A percentile compares a stretch with the other conserved stretches of the same genome.
phyloP scores from a whole-genome alignment of 2,113 vertebrate species.

The Tinamus guttatus region DNA sequence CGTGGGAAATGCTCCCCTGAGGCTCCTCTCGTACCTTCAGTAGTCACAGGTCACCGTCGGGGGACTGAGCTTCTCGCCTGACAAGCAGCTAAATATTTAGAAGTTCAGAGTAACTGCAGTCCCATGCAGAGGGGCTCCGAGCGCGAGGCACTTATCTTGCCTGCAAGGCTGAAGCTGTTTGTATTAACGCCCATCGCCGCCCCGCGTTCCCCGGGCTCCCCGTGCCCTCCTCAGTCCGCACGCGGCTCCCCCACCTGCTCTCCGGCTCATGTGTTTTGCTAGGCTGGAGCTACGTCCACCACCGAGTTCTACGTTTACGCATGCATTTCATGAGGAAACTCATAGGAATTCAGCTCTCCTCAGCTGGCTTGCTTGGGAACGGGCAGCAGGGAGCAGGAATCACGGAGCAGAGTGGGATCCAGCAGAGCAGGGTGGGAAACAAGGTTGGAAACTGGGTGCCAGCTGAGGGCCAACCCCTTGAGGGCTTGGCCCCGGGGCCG shows the following conservation, averaged over 20 bases:
- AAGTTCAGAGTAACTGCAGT: neutral
- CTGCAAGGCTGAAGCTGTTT: neutral
- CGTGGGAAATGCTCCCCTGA: neutral
- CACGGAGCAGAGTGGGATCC: neutral
- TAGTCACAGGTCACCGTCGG: neutral
- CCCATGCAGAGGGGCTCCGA: neutral
- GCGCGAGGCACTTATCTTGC: neutral
- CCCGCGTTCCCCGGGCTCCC: neutral
- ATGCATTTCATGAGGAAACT: neutral
- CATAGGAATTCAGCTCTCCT: neutral
- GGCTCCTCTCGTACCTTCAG: neutral
- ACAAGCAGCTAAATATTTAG: neutral
- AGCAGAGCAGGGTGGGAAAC: neutral
- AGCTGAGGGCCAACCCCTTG: neutral
- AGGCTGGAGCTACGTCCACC: fast-evolving
- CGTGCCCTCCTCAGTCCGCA: neutral
- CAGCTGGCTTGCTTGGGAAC: neutral
- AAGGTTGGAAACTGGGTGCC: neutral
- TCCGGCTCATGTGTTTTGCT: neutral
- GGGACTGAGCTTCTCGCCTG: neutral
- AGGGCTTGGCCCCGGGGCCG: neutral
- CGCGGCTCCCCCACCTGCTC: no score
- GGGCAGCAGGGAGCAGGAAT: neutral
- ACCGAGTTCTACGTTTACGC: neutral
- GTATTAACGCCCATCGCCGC: neutral